Conservation (phyloP, 1,140 invertebrate genomes). For the Vanessa tameamea region DNA sequence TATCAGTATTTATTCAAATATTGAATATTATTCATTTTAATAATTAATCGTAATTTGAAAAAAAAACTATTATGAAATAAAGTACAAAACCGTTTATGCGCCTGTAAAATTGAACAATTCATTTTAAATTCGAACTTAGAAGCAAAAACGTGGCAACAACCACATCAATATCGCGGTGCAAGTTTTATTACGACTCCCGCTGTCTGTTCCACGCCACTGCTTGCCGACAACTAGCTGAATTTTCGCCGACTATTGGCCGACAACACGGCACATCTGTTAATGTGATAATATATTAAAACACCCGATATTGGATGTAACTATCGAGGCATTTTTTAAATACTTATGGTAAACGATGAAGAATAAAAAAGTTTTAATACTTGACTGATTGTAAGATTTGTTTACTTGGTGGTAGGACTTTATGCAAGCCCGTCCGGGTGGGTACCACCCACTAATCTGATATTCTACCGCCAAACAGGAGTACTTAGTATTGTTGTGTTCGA, state of each 20-base stretch:
- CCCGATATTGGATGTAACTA: background rate
- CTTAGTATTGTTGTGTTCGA: too few species aligned
- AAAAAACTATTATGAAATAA: background rate
- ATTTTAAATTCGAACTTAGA: slow-evolving; percentile 8
- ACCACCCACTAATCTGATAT: too few species aligned
- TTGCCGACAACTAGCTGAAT: slow-evolving; percentile 10
- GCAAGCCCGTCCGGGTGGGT: too few species aligned
- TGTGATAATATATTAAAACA: slow-evolving; percentile 15
- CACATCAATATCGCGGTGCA: slow-evolving; percentile 26
- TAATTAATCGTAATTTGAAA: too few species aligned
- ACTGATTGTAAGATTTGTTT: too few species aligned
- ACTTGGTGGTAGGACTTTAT: too few species aligned
- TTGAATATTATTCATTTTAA: too few species aligned
- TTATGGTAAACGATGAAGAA: too few species aligned
- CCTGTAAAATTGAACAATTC: slow-evolving; percentile 2
- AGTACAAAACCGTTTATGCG: background rate
- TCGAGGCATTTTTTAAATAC: too few species aligned
- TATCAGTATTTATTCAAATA: too few species aligned
- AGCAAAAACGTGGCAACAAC: slow-evolving; percentile 1
- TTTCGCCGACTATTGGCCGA: slow-evolving; percentile 19
- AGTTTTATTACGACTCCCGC: slow-evolving; percentile 31
- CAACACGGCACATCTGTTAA: slow-evolving; percentile 16
- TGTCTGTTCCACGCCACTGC: slow-evolving; percentile 34
- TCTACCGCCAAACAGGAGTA: too few species aligned
- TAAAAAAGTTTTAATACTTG: too few species aligned